phyloP scores from a whole-genome alignment of 1,140 invertebrate genomes.

The Harpegnathos saltator region DNA sequence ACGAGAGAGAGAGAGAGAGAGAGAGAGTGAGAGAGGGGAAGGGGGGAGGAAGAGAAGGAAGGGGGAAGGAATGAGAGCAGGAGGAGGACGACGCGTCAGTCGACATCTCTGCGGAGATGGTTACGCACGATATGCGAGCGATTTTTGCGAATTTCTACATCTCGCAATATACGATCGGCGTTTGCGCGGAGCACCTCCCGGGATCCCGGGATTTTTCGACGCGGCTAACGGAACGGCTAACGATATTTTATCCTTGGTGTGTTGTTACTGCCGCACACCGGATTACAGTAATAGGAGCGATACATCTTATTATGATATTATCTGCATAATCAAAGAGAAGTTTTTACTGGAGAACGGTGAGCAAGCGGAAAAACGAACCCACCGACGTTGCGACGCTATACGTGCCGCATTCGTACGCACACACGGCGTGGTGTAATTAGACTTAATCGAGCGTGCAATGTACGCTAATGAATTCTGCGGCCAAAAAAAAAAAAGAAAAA shows the following conservation, averaged over 20 bases:
- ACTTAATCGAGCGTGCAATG: background rate
- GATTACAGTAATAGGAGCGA: constrained; percentile 9
- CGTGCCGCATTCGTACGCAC: background rate
- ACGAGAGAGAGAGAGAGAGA: constrained; percentile 8
- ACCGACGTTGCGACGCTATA: background rate
- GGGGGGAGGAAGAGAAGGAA: background rate
- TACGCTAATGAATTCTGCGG: background rate
- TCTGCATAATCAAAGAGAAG: background rate
- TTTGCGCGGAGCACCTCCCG: background rate
- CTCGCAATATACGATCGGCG: background rate
- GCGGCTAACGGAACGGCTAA: background rate
- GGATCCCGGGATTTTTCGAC: background rate
- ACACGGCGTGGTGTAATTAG: background rate
- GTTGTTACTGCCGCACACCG: background rate
- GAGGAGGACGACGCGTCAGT: constrained; percentile 6
- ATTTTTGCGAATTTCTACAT: constrained; percentile 33
- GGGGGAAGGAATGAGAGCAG: background rate
- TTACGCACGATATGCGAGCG: constrained; percentile 26
- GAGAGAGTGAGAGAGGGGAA: constrained; percentile 1
- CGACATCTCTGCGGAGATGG: constrained; percentile 21
- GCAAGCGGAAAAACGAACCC: background rate
- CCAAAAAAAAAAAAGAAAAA: background rate
- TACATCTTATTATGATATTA: constrained; percentile 22
- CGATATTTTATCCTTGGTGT: constrained; percentile 12
- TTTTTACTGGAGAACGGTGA: background rate